Conservation (phyloP, 2,797 vertebrate genomes). For the Phoebastria nigripes region DNA sequence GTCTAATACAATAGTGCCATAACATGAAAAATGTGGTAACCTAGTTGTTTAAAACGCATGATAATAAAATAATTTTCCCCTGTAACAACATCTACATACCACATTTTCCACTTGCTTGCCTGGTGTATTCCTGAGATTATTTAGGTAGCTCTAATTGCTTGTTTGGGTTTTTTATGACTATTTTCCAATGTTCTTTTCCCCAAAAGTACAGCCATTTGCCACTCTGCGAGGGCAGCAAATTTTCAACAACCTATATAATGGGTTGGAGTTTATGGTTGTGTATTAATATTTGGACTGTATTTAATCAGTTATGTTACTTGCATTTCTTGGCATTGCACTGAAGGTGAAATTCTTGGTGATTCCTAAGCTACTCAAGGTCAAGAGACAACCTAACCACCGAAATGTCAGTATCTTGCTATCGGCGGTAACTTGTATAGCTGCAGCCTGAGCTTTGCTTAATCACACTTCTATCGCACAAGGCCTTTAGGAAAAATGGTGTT, state of each 20-base stretch:
- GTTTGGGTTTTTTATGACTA: not conserved
- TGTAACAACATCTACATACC: not conserved
- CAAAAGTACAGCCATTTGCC: not conserved
- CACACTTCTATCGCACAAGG: not conserved
- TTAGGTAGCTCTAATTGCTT: constrained; percentile 37
- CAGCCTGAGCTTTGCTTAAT: constrained; percentile 18
- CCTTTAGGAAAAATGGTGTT: constrained; percentile 44
- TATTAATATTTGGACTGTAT: not conserved
- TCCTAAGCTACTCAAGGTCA: constrained; percentile 49
- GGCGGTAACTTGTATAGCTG: constrained; percentile 18
- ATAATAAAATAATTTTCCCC: not conserved
- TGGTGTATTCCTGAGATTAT: not conserved
- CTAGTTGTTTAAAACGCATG: not conserved
- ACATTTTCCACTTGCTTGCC: not conserved
- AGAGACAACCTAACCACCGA: not conserved
- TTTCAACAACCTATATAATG: not conserved
- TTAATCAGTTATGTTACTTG: not conserved
- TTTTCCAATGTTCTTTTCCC: not conserved
- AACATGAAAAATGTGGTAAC: not conserved
- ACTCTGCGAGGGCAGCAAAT: not conserved
- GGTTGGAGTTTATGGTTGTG: not conserved
- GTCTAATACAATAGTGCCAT: not conserved
- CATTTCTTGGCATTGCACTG: not conserved
- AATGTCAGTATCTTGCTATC: constrained; percentile 26
- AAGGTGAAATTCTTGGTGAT: not conserved